Conservation (phyloP, 1,140 invertebrate species). For the Pseudomyrmex pallidus region DNA sequence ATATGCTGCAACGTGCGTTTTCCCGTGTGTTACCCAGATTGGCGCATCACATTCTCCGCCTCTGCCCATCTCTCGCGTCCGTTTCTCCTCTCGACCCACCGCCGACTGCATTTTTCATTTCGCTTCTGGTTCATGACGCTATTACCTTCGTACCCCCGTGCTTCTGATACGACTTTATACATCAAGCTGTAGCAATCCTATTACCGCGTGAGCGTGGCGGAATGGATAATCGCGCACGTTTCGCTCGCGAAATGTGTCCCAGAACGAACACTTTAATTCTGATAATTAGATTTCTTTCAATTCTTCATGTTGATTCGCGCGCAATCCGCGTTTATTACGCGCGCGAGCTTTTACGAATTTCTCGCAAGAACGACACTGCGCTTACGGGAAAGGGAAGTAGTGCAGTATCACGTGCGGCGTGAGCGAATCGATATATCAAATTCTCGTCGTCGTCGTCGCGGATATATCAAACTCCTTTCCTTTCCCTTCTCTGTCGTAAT, state of each 20-base stretch:
- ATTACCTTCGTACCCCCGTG: conserved; percentile 63
- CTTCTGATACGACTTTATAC: conserved; percentile 68
- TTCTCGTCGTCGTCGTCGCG: too few relatives aligned
- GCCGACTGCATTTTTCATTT: conserved; percentile 64
- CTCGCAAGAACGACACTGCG: too few relatives aligned
- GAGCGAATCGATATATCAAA: too few relatives aligned
- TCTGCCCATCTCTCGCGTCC: not conserved
- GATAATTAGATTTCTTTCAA: conserved; percentile 59
- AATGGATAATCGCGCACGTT: conserved; percentile 61
- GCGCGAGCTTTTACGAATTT: not conserved
- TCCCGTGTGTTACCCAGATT: conserved; percentile 47
- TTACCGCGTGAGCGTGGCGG: conserved; percentile 49
- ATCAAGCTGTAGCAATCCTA: conserved; percentile 66
- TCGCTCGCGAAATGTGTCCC: conserved; percentile 31
- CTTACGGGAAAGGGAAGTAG: too few relatives aligned
- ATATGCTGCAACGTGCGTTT: conserved; percentile 25
- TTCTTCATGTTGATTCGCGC: conserved; percentile 62
- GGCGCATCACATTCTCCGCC: conserved; percentile 32
- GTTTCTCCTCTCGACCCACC: not conserved
- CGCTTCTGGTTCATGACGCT: conserved; percentile 56
- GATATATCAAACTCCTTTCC: not conserved
- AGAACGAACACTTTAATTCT: conserved; percentile 61
- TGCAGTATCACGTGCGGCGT: too few relatives aligned
- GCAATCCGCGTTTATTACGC: not conserved
- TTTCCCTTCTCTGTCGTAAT: conserved; percentile 5